Evolutionary conservation across 1,140 invertebrate genomes (phyloP), one percentile per base, ranked within the genome.

Genomic region (Adelges cooleyi): DNA sequence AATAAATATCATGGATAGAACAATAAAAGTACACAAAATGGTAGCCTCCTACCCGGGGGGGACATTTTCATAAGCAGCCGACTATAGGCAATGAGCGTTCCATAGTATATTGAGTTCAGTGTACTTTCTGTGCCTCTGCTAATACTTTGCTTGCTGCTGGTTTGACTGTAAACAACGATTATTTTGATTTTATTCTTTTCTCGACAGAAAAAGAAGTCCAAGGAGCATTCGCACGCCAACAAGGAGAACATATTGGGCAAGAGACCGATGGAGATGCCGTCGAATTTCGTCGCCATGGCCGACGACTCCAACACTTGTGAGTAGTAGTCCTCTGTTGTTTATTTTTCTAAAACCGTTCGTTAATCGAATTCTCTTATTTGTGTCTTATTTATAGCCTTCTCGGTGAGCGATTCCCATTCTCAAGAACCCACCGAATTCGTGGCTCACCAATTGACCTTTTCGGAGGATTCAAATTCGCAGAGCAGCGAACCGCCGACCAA

Each of bases 251-350:
- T 81, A 46, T 74, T 83, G 42, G 77, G 82, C 67, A 79, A 85
- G 67, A 82, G 86, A 75, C 78, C 81, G 70, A 76, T 87, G 69
- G 86, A 88, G 67, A 84, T 84, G 13, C 86, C 86, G 76, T 88
- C 86, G 3, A 87, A 86, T 75, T 85, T 89, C 75, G 86, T 85
- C 54, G 86, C 86, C 54, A 78, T 89, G 62, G 86, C 87, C 5
- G 89, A 92, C 76, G 89, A 92, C 73, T 91, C 89, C 8, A 92
- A 91, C 74, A 91, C 89, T 67, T 90, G 89, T 90, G 79, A 83
- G 82, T 8, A 40, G 62, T n/a, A n/a, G 50, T 59, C 51, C 56
- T 68, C 22, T 20, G 50, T 36, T 38, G 46, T 65, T 59, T 66
- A 67, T 53, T 27, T 29, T 65, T 50, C 49, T n/a, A n/a, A 50